Base-by-base conservation (phyloP, 2,113 vertebrate genomes). In the Stercorarius parasiticus region DNA sequence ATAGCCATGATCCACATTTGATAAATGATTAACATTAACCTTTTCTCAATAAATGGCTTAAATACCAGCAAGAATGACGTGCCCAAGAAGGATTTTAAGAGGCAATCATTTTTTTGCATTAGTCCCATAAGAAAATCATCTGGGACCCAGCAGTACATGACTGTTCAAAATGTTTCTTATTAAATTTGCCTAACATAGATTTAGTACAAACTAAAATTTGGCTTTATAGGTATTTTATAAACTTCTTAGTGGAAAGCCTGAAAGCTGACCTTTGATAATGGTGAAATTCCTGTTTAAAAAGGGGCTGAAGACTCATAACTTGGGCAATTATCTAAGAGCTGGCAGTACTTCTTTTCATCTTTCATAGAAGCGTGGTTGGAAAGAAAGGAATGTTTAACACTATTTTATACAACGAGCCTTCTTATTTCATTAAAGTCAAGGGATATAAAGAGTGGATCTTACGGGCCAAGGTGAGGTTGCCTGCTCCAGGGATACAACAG, bases 141-240 rank as follows among this genome's bases (percentile, higher is more conserved):
- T 82, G 87, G 86, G 74, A 90, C 45, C 14, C 78, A 89, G 64
- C 62, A 91, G 62, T 47, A 49, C 38, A 32, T 36, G 65, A 58
- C 53, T 93, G 86, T 70, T 91, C 69, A 84, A 78, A 95, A 86
- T 49, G 59, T 91, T 93, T 80, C 77, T 73, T 92, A 95, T 97
- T 95, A 97, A 93, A 92, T 93, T 96, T 96, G 67, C 77, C 67
- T 79, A 67, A 91, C 69, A 45, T 7, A 79, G 85, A 30, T 95
- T 93, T 94, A 95, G 66, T 92, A 93, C 71, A 91, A 82, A 74
- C 85, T 92, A 73, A 93, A 71, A 78, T 70, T 66, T 90, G 90
- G 50, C 52, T 96, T 96, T 96, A 85, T 83, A 88, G 58, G 50
- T 59, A 61, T 90, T 95, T 93, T 96, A 94, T 72, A 92, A 96